A percentile compares a stretch with the other conserved stretches of the same genome.
phyloP scores from a whole-genome alignment of 2,113 vertebrate genomes.

The Xenopus laevis region DNA sequence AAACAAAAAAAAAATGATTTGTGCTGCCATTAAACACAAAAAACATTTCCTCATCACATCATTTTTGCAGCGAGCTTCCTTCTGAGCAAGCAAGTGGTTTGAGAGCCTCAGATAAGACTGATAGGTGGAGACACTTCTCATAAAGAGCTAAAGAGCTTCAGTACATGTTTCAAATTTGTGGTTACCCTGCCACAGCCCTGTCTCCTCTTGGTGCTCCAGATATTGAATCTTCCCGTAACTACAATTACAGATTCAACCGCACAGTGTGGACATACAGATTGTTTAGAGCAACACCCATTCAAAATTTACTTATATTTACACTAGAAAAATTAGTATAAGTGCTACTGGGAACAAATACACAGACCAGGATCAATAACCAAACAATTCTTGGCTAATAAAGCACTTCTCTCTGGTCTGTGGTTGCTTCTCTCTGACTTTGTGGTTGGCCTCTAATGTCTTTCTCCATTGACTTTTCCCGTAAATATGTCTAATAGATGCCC shows the following conservation, averaged over 20 bases:
- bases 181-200: constrained; percentile 86
- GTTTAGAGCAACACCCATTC: constrained; percentile 94
- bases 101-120: constrained; percentile 64
- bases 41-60: constrained; percentile 53
- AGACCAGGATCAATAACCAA: constrained; percentile 97
- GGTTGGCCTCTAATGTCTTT: constrained; percentile 95
- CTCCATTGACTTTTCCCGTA: constrained; percentile 93
- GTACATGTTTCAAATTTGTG: constrained; percentile 73
- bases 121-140: constrained; percentile 60
- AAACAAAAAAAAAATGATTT: not conserved
- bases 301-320: constrained; percentile 99
- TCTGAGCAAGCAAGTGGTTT: constrained; percentile 69
- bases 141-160: constrained; percentile 67
- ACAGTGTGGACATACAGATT: constrained; percentile 92
- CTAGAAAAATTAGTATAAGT: constrained; percentile 99
- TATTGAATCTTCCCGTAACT: constrained; percentile 99
- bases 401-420: constrained; percentile 90
- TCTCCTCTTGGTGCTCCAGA: constrained; percentile 86
- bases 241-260: constrained; percentile 93
- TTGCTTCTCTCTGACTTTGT: constrained; percentile 91
- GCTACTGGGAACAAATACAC: constrained; percentile 94
- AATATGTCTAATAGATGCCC: constrained; percentile 80
- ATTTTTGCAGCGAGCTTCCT: constrained; percentile 54
- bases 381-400: constrained; percentile 98
- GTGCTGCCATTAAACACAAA: constrained; percentile 59